Evolutionary conservation across 1,140 invertebrate species (phyloP).

Genomic region (Drosophila baimaii): DNA sequence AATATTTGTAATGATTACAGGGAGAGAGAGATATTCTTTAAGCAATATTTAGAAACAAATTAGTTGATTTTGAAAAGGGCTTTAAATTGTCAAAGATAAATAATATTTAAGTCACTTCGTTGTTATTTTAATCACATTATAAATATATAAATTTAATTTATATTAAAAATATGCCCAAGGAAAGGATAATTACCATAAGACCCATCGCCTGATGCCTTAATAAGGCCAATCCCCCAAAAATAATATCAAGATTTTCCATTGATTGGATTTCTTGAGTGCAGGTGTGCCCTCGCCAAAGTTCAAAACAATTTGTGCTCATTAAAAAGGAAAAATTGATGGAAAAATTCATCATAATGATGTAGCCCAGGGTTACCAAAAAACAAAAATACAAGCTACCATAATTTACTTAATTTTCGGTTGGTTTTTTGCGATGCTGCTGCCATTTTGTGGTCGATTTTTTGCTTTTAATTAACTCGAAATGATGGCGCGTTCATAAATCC

Average conservation of each 20-base stretch:
- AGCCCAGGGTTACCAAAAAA: constrained; percentile 61
- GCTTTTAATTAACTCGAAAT: constrained; percentile 72
- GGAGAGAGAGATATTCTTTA: neutral
- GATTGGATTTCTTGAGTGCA: constrained; percentile 32
- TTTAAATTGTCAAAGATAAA: neutral
- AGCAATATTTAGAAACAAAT: too few relatives aligned
- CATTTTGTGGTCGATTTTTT: constrained; percentile 40
- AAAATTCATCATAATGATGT: constrained; percentile 67
- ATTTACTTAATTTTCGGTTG: constrained; percentile 74
- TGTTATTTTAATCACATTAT: too few relatives aligned
- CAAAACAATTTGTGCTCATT: constrained; percentile 75
- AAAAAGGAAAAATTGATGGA: constrained; percentile 62
- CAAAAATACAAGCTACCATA: constrained; percentile 36
- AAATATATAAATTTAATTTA: too few relatives aligned
- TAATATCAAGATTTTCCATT: constrained; percentile 19
- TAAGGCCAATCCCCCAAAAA: constrained; percentile 18
- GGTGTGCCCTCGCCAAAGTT: constrained; percentile 64
- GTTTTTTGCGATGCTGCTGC: constrained; percentile 18
- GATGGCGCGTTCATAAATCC: constrained; percentile 74
- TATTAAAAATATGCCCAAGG: neutral
- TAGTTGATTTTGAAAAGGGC: too few relatives aligned
- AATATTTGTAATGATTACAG: constrained; percentile 7
- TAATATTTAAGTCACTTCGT: neutral
- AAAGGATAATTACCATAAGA: neutral
- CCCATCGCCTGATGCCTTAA: neutral